phyloP scores from a whole-genome alignment of 1,140 invertebrate genomes.

The Bemisia tabaci region DNA sequence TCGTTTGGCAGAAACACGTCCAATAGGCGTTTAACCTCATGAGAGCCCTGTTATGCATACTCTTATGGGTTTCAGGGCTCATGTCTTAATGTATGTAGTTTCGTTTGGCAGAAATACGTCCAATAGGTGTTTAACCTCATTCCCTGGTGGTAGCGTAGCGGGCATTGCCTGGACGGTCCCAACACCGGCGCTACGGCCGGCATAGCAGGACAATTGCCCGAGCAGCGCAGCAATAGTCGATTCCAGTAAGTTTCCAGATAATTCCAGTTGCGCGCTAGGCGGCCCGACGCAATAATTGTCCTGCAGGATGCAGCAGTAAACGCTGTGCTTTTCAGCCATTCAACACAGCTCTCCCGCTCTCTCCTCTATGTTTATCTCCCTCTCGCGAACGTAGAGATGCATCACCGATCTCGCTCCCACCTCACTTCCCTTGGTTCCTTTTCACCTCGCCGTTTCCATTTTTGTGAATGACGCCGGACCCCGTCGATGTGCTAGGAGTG shows the following conservation, averaged over 20 bases:
- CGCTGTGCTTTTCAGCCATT: background rate
- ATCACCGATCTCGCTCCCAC: background rate
- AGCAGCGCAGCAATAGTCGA: no score
- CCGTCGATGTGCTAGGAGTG: background rate
- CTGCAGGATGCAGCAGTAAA: background rate
- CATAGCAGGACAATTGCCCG: no score
- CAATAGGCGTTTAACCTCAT: no score
- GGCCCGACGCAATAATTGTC: background rate
- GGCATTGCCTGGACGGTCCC: no score
- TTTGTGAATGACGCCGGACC: background rate
- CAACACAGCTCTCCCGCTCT: background rate
- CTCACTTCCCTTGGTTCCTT: background rate
- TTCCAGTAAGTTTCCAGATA: background rate
- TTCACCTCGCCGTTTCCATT: background rate
- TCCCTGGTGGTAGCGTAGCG: no score
- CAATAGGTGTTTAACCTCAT: no score
- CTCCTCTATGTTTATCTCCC: background rate
- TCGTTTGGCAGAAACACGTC: no score
- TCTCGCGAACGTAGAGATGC: background rate
- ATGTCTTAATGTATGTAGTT: no score
- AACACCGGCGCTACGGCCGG: no score
- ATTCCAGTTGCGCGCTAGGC: background rate
- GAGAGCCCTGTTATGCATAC: no score
- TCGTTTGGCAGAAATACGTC: no score
- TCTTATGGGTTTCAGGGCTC: no score